A percentile compares a stretch with the other conserved stretches of the same genome.
Evolutionary conservation across 2,113 vertebrate species (phyloP).

Genomic region (Beaufortia kweichowensis): DNA sequence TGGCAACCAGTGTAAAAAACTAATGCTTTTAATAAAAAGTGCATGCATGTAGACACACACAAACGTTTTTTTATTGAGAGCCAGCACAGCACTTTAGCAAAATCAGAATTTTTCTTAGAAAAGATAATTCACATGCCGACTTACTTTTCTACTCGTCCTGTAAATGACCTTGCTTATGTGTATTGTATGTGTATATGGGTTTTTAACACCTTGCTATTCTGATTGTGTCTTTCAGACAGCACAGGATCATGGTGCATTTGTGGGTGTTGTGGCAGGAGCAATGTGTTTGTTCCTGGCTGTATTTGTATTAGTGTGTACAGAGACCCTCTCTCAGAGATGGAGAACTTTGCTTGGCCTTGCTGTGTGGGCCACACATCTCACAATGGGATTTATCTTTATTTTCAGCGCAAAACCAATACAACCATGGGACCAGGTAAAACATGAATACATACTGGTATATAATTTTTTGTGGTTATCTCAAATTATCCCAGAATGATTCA

Average conservation of each 20-base stretch:
- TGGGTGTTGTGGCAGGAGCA: constrained; percentile 76
- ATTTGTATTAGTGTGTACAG: constrained; percentile 82
- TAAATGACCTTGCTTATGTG: constrained; percentile 10
- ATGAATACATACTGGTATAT: background rate
- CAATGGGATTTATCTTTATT: constrained; percentile 83
- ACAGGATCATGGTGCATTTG: constrained; percentile 69
- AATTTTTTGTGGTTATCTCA: background rate
- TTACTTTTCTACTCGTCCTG: background rate
- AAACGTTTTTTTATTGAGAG: background rate
- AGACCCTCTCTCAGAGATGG: constrained; percentile 81
- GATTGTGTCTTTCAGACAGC: constrained; percentile 61
- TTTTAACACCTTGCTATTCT: background rate
- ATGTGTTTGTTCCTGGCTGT: constrained; percentile 80
- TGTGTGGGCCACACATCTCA: constrained; percentile 85
- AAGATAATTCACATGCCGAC: constrained; percentile 2
- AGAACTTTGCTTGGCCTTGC: constrained; percentile 77
- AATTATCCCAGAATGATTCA: background rate
- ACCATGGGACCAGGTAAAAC: constrained; percentile 88
- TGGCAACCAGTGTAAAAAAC: constrained; percentile 17
- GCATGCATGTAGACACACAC: background rate
- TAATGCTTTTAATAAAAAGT: constrained; percentile 8
- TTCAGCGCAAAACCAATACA: constrained; percentile 64
- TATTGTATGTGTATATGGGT: background rate
- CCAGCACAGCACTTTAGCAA: background rate
- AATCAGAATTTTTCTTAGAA: background rate